Evolutionary conservation across 2,113 vertebrate genomes (phyloP), one percentile per base, ranked within the genome.

Genomic region (Rhabdornis inornatus): DNA sequence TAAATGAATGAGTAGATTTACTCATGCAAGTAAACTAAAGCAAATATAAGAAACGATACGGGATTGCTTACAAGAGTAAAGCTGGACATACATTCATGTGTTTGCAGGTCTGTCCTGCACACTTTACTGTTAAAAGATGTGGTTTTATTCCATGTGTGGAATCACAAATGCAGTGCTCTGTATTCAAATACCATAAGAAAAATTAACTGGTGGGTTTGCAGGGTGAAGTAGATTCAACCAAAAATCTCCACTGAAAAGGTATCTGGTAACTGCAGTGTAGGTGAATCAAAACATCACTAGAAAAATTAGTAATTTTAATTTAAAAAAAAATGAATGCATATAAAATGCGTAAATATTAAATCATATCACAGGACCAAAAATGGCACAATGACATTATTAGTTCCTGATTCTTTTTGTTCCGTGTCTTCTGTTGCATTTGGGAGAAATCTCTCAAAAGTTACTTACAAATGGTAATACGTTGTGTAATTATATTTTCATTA

Each of bases 41-140:
- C 40, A 71, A 83, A 57, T 4, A 2, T n/a, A 44, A n/a, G 27
- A 78, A 90, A 83, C n/a, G 0, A 40, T 40, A 56, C 0, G 4
- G 12, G 39, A 47, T 57, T 77, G 20, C 47, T 92, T 82, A 66
- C 5, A 4, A 39, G 47, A 47, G 18, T 35, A 47, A 77, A 45
- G n/a, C 18, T 78, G 57, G 37, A 33, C 40, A 56, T 15, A 35
- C 1, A 4, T 56, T 92, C 77, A 28, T 30, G 23, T 17, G 12
- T 57, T 66, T 83, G 23, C 15, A 37, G 30, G 15, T 61, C 61
- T 75, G 39, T 86, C 61, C 56, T 50, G 50, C 33, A 57, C n/a
- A 35, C 7, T 61, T 79, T 23, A 13, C 15, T 55, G 28, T 66
- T 74, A 59, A 80, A 93, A 88, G 15, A 4, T 3, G 7, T 49